Conservation (phyloP, 2,797 vertebrate species). For the Monodelphis domestica region DNA sequence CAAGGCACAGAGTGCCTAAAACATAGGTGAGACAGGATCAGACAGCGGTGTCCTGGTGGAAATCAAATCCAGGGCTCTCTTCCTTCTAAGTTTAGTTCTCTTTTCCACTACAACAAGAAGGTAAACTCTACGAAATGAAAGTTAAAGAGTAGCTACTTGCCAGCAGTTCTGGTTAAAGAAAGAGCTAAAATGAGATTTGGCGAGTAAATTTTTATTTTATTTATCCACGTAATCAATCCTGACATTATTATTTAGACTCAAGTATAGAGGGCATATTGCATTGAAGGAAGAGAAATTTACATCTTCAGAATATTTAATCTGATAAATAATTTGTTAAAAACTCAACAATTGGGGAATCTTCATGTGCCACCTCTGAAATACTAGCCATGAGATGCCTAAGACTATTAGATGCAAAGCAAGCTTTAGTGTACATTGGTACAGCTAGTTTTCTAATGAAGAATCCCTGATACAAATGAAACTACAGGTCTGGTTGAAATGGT, state of each 20-base stretch:
- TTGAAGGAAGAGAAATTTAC: slow-evolving; percentile 36
- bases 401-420: neutral
- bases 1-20: no score
- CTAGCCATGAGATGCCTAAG: neutral
- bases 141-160: slow-evolving; percentile 13
- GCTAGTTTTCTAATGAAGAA: neutral
- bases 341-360: neutral
- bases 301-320: neutral
- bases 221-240: neutral
- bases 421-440: neutral
- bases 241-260: slow-evolving; percentile 13
- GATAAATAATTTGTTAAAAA: neutral
- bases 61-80: neutral
- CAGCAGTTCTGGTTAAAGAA: neutral
- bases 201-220: neutral
- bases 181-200: slow-evolving; percentile 17
- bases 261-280: neutral
- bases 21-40: neutral
- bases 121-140: slow-evolving; percentile 36
- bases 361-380: neutral
- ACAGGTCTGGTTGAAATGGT: neutral
- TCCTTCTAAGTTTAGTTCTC: neutral
- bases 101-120: neutral
- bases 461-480: neutral
- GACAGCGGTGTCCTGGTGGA: neutral